phyloP scores from a whole-genome alignment of 2,797 vertebrate genomes.

The Microcaecilia unicolor region DNA sequence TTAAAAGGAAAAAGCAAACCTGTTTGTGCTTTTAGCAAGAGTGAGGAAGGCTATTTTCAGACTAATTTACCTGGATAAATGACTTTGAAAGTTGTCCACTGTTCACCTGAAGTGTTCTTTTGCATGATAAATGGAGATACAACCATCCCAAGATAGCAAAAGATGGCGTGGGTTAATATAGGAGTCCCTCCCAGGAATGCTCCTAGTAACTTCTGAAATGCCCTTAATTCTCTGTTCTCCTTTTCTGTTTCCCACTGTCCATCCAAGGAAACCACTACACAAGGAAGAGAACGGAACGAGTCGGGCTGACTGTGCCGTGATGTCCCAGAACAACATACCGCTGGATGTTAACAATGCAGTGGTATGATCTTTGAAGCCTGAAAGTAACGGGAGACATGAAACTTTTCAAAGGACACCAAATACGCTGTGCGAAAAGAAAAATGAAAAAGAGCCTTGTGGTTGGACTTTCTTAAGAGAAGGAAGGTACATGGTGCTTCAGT shows the following conservation, averaged over 20 bases:
- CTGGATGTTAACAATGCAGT: conserved; percentile 73
- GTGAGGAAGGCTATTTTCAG: too few relatives aligned
- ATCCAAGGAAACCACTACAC: conserved; percentile 84
- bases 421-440: conserved; percentile 38
- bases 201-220: too few relatives aligned
- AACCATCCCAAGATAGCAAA: too few relatives aligned
- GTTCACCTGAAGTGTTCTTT: too few relatives aligned
- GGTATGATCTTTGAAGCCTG: conserved; percentile 52
- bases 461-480: conserved; percentile 41
- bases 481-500: conserved; percentile 21
- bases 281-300: conserved; percentile 89
- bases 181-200: too few relatives aligned
- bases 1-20: too few relatives aligned
- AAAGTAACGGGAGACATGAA: conserved; percentile 28
- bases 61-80: too few relatives aligned
- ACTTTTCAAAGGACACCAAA: conserved; percentile 29
- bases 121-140: too few relatives aligned
- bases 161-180: too few relatives aligned
- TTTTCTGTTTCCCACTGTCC: neutral
- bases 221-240: too few relatives aligned
- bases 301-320: conserved; percentile 88
- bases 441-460: conserved; percentile 44
- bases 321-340: conserved; percentile 75
- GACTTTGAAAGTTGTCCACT: too few relatives aligned
- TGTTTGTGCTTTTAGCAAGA: too few relatives aligned